These are phyloP conservation scores for Hippopotamyrus pictus DNA, from an alignment of 2,797 vertebrate genomes.

Conservation along the genomic window DNA sequence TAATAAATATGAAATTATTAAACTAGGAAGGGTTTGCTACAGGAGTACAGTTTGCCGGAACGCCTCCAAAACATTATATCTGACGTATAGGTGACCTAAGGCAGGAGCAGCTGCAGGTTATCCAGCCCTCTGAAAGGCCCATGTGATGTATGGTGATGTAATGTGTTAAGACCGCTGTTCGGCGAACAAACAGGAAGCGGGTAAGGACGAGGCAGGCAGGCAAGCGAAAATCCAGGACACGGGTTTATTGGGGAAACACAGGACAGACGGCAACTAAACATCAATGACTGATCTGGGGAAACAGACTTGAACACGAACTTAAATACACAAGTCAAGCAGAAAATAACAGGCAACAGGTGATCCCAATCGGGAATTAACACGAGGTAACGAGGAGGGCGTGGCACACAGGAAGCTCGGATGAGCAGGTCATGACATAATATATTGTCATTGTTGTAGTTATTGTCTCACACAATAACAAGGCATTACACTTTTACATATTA, in stretches of 20 bases:
- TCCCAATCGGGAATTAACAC: too few species aligned
- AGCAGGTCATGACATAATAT: neutral
- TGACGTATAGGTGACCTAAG: neutral
- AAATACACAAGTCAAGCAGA: too few species aligned
- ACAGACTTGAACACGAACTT: too few species aligned
- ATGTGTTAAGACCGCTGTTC: neutral
- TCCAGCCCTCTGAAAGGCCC: neutral
- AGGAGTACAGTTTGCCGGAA: neutral
- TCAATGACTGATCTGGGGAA: too few species aligned
- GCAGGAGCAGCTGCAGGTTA: neutral
- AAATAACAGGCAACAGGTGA: too few species aligned
- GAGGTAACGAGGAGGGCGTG: too few species aligned
- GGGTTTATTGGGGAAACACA: too few species aligned
- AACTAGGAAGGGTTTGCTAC: neutral
- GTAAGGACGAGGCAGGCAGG: too few species aligned
- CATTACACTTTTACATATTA: neutral
- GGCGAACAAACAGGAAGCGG: too few species aligned
- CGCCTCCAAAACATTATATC: neutral
- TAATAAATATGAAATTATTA: neutral
- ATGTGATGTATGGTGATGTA: neutral
- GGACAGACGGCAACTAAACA: too few species aligned
- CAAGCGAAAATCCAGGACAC: too few species aligned
- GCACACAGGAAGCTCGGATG: too few species aligned
- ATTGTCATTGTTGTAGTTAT: neutral
- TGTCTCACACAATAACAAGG: neutral